These are phyloP conservation scores for Cololabis saira DNA, from an alignment of 2,113 vertebrate genomes.

Conservation along the genomic window DNA sequence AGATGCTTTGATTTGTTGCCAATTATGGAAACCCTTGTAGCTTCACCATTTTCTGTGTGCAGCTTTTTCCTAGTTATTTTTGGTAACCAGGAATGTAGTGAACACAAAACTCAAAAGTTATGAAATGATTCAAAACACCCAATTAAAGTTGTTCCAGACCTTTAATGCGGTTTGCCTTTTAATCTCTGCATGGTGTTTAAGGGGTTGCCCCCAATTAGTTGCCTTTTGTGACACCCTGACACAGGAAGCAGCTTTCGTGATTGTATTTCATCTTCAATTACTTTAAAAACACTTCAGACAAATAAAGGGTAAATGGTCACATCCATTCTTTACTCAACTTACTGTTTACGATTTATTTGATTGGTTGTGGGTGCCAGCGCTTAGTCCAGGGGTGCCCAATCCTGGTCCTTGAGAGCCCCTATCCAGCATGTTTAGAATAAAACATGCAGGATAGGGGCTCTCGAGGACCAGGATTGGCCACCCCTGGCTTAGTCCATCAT, in stretches of 20 bases:
- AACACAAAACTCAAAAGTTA: constrained; percentile 45
- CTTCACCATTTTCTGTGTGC: constrained; percentile 18
- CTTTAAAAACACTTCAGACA: constrained; percentile 37
- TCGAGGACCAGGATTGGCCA: too few species aligned
- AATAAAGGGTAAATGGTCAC: constrained; percentile 26
- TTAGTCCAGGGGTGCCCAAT: too few species aligned
- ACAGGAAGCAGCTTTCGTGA: constrained; percentile 22
- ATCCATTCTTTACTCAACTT: constrained; percentile 2
- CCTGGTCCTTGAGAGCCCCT: too few species aligned
- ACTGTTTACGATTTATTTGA: background rate
- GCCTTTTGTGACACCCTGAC: constrained; percentile 62
- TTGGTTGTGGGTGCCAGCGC: constrained; percentile 3
- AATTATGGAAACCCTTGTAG: constrained; percentile 47
- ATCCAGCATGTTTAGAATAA: too few species aligned
- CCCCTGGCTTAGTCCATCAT: background rate
- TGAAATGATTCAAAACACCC: constrained; percentile 55
- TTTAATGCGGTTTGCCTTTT: constrained; percentile 44
- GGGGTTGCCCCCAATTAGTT: constrained; percentile 67
- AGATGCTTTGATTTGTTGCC: constrained; percentile 57
- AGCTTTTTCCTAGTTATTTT: constrained; percentile 26
- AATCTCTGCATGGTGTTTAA: constrained; percentile 40
- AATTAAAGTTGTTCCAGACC: constrained; percentile 55
- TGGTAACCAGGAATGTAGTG: constrained; percentile 24
- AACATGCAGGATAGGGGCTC: too few species aligned
- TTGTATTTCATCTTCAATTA: constrained; percentile 65